Conservation (phyloP, 2,797 vertebrate species). For the Sebastes kiyomatsui region DNA sequence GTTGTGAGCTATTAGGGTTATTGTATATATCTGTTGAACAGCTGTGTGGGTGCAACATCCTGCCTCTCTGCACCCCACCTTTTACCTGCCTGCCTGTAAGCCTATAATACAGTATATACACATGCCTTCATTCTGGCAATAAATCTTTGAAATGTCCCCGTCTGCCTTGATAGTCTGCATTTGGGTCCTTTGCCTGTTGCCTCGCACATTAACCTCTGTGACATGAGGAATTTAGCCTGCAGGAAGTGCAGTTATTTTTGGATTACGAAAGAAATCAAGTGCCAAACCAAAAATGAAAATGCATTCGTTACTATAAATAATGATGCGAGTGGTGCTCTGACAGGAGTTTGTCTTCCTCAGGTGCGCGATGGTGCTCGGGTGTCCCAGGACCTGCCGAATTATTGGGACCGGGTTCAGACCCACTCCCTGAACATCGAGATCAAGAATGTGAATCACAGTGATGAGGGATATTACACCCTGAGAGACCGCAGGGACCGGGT, state of each 20-base stretch:
- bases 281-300: not conserved
- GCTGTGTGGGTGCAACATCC: not conserved
- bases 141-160: no score
- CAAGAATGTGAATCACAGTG: constrained; percentile 59
- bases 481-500: constrained; percentile 13
- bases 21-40: not conserved
- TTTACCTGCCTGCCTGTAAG: not conserved
- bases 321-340: not conserved
- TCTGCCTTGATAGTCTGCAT: no score
- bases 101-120: not conserved
- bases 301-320: not conserved
- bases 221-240: not conserved
- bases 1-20: not conserved
- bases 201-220: not conserved
- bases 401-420: constrained; percentile 54
- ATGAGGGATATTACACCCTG: constrained; percentile 70
- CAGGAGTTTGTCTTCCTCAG: constrained; percentile 26
- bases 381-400: constrained; percentile 44
- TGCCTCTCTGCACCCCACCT: not conserved
- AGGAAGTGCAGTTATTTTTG: not conserved
- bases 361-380: constrained; percentile 53
- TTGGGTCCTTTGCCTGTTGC: not conserved
- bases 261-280: not conserved
- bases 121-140: not conserved
- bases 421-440: constrained; percentile 45